Evolutionary conservation across 2,888 invertebrate species (phyloP).

Genomic region (Archips crataeganus): DNA sequence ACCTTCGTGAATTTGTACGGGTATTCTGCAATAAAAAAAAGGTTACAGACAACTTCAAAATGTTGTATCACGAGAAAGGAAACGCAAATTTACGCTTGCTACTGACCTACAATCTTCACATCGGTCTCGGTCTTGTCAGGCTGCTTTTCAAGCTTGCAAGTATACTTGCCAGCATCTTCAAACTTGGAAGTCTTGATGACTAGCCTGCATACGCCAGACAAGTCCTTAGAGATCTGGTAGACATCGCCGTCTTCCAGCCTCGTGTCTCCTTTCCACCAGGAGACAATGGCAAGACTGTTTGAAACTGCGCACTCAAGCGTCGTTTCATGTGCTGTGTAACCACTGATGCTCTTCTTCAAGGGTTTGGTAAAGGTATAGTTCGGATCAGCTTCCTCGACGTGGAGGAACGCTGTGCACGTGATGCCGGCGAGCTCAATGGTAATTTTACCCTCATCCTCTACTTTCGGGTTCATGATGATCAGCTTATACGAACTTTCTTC

Average conservation of each 20-base stretch:
- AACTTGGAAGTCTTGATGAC: conserved; percentile 93
- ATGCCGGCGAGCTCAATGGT: conserved; percentile 97
- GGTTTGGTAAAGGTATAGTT: conserved; percentile 96
- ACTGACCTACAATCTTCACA: conserved; percentile 91
- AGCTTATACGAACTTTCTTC: conserved; percentile 97
- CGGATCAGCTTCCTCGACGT: conserved; percentile 98
- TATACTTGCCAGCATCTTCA: conserved; percentile 95
- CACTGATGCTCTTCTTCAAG: conserved; percentile 94
- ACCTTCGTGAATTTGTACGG: conserved; percentile 98
- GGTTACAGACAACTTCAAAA: background rate
- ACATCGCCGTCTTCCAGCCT: conserved; percentile 94
- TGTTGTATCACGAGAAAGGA: background rate
- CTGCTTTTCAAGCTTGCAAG: conserved; percentile 95
- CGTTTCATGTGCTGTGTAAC: conserved; percentile 96
- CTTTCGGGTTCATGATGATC: conserved; percentile 95
- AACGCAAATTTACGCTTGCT: background rate
- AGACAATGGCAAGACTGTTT: conserved; percentile 96
- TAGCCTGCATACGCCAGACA: conserved; percentile 95
- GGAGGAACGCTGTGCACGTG: conserved; percentile 95
- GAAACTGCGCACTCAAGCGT: conserved; percentile 97
- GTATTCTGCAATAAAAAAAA: conserved; percentile 88
- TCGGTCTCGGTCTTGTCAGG: conserved; percentile 94
- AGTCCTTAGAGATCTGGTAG: conserved; percentile 96
- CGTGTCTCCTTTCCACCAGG: conserved; percentile 95
- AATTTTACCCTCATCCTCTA: conserved; percentile 98